Conservation (phyloP, 2,797 vertebrate genomes). For the Myotis pilosus region DNA sequence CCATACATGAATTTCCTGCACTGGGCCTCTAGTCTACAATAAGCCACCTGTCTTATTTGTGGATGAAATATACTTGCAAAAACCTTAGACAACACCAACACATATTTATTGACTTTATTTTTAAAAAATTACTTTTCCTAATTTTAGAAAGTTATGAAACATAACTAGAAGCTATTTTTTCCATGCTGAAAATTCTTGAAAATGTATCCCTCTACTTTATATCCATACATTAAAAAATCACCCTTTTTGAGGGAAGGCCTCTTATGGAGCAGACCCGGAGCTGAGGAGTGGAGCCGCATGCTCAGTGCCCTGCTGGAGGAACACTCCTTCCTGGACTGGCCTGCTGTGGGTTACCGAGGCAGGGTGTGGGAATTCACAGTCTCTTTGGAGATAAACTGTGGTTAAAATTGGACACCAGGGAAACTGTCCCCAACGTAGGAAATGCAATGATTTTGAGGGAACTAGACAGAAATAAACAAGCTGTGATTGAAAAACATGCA, state of each 20-base stretch:
- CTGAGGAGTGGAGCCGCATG: neutral
- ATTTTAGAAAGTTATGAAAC: neutral
- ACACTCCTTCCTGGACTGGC: neutral
- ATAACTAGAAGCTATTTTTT: neutral
- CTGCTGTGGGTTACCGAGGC: neutral
- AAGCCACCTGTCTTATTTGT: slow-evolving; percentile 34
- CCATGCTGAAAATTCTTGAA: neutral
- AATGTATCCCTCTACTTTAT: neutral
- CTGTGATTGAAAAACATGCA: neutral
- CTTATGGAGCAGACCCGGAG: neutral
- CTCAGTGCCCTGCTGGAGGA: neutral
- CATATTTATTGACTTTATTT: neutral
- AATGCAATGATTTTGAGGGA: neutral
- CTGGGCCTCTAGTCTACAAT: neutral
- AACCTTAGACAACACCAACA: neutral
- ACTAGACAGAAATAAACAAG: neutral
- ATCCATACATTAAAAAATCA: neutral
- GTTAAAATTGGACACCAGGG: neutral
- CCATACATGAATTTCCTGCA: too few species aligned
- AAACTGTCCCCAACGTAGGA: neutral
- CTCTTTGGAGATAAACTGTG: neutral
- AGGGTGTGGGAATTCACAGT: too few species aligned
- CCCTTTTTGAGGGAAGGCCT: neutral
- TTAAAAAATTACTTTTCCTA: neutral
- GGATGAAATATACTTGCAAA: slow-evolving; percentile 48